Conservation (phyloP, 2,888 invertebrate species). For the Seladonia tumulorum region DNA sequence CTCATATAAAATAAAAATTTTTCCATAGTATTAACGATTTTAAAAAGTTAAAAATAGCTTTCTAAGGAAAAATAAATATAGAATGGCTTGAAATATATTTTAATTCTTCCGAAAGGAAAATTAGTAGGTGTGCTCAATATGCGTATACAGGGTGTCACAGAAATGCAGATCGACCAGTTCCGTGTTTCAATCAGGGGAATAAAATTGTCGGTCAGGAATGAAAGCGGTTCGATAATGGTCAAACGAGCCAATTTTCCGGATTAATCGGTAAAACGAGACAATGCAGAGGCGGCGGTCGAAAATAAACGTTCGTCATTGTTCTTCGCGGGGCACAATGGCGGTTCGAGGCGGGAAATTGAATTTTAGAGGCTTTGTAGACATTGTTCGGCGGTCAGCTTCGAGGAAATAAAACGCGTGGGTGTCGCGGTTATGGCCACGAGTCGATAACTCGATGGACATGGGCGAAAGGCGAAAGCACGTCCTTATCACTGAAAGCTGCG, state of each 20-base stretch:
- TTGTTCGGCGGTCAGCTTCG: background rate
- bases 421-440: background rate
- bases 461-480: background rate
- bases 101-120: background rate
- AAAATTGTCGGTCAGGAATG: background rate
- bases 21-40: too few relatives aligned
- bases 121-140: background rate
- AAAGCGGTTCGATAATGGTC: background rate
- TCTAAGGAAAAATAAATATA: too few relatives aligned
- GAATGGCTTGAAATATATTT: too few relatives aligned
- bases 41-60: too few relatives aligned
- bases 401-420: background rate
- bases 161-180: background rate
- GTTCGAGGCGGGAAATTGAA: background rate
- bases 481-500: background rate
- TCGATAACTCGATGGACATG: background rate
- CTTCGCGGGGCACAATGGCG: background rate
- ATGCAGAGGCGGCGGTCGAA: background rate
- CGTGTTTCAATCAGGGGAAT: background rate
- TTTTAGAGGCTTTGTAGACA: background rate
- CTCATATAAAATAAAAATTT: too few relatives aligned
- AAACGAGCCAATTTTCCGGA: background rate
- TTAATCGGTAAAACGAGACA: background rate
- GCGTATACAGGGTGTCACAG: too few relatives aligned
- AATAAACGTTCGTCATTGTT: background rate